Percentiles rank a stretch among this genome's conserved stretches.
phyloP scores from a whole-genome alignment of 2,113 vertebrate species.

The Paracanthobrama guichenoti region DNA sequence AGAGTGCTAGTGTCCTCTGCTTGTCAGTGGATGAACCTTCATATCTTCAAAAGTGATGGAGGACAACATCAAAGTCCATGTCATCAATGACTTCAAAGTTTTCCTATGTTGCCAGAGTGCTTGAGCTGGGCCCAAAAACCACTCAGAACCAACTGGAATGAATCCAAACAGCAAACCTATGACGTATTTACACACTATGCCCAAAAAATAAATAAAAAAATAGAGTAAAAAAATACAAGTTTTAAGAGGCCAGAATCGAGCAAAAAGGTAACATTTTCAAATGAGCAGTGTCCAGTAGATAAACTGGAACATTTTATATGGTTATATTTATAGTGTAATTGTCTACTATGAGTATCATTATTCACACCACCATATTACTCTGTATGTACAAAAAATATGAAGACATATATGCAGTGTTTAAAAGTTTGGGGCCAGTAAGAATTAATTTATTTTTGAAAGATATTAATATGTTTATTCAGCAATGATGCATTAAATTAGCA shows the following conservation, averaged over 20 bases:
- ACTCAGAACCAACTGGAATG: neutral
- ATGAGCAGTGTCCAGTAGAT: neutral
- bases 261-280: neutral
- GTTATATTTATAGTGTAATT: neutral
- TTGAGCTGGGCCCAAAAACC: neutral
- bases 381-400: too few relatives aligned
- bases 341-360: too few relatives aligned
- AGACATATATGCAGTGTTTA: too few relatives aligned
- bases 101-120: constrained; percentile 19
- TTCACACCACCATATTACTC: too few relatives aligned
- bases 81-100: constrained; percentile 57
- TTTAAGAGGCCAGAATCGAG: neutral
- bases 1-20: neutral
- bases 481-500: too few relatives aligned
- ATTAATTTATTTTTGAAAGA: too few relatives aligned
- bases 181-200: neutral
- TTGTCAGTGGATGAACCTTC: constrained; percentile 45
- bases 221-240: neutral
- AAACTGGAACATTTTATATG: neutral
- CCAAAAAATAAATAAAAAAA: neutral
- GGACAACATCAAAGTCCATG: constrained; percentile 57
- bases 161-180: neutral
- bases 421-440: too few relatives aligned
- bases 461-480: too few relatives aligned
- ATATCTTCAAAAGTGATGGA: constrained; percentile 55